phyloP scores from a whole-genome alignment of 2,888 invertebrate genomes.

The Nephrotoma flavescens region DNA sequence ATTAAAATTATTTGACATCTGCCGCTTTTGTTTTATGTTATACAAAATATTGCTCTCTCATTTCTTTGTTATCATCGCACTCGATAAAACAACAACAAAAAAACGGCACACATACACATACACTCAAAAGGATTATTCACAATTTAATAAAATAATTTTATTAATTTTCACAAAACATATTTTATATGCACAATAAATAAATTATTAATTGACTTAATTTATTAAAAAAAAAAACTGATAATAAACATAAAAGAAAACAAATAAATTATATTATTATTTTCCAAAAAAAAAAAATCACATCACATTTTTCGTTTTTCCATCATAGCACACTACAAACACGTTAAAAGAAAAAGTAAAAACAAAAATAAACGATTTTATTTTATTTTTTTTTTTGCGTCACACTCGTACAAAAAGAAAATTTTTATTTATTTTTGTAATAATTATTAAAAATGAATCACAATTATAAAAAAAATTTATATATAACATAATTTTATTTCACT shows the following conservation, averaged over 20 bases:
- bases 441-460: neutral
- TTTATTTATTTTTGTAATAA: neutral
- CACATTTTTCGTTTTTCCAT: neutral
- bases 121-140: neutral
- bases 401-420: neutral
- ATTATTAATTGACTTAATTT: neutral
- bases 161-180: neutral
- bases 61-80: conserved; percentile 4
- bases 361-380: neutral
- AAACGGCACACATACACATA: neutral
- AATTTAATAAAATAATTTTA: neutral
- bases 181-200: neutral
- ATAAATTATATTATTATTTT: neutral
- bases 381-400: neutral
- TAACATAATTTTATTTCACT: neutral
- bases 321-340: neutral
- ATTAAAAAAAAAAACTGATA: neutral
- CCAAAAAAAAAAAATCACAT: neutral
- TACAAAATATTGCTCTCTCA: neutral
- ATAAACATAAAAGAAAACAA: neutral
- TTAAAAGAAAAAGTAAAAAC: neutral
- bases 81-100: neutral
- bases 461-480: neutral
- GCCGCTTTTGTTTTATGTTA: conserved; percentile 2
- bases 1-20: conserved; percentile 4